Evolutionary conservation across 2,797 vertebrate species (phyloP).

Genomic region (Aphelocoma californica): DNA sequence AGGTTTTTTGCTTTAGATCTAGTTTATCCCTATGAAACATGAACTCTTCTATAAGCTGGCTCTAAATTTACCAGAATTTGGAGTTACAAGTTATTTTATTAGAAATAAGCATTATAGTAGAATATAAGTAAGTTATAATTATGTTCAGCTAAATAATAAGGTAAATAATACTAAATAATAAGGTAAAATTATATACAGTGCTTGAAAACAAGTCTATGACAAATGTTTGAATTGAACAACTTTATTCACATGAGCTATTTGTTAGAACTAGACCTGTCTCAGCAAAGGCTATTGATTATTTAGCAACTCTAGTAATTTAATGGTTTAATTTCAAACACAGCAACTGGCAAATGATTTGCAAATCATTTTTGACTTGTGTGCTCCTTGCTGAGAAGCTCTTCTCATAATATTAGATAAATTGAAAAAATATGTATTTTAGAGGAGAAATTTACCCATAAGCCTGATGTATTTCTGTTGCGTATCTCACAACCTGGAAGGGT

Average conservation of each 20-base stretch:
- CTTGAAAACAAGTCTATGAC: neutral
- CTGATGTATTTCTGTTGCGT: neutral
- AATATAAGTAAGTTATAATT: neutral
- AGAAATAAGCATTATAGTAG: neutral
- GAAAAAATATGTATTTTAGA: neutral
- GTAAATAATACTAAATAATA: neutral
- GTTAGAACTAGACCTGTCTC: neutral
- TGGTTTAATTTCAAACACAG: neutral
- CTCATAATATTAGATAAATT: neutral
- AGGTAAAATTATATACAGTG: neutral
- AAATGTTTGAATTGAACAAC: neutral
- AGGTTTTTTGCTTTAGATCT: neutral
- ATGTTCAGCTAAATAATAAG: neutral
- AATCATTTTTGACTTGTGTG: neutral
- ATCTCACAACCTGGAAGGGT: neutral
- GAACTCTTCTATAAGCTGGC: neutral
- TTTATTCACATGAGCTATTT: neutral
- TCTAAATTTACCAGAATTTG: neutral
- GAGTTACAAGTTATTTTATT: neutral
- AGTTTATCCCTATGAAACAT: neutral
- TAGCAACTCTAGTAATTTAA: neutral
- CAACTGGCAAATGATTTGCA: neutral
- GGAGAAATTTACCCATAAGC: neutral
- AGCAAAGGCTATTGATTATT: neutral
- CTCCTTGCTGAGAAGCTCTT: neutral